These are phyloP conservation scores for Helicoverpa zea DNA, from an alignment of 1,140 invertebrate genomes.

Conservation along the genomic window DNA sequence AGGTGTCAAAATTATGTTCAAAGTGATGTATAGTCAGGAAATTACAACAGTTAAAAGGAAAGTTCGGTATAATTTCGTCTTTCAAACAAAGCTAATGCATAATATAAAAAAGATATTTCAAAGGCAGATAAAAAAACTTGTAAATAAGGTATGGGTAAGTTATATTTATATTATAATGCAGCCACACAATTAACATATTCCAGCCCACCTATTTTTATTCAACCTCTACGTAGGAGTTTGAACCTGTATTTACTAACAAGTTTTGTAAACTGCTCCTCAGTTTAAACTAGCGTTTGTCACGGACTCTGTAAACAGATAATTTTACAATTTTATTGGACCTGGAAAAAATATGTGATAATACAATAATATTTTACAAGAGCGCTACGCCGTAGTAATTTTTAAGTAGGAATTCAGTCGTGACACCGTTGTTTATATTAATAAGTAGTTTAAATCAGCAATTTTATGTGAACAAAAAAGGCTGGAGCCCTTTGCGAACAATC, in stretches of 20 bases:
- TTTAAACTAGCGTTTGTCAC: conserved; percentile 11
- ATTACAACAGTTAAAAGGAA: neutral
- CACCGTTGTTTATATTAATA: conserved; percentile 5
- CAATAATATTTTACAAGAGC: neutral
- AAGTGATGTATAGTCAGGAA: neutral
- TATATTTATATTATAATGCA: neutral
- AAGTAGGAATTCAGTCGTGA: conserved; percentile 4
- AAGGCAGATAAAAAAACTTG: no score
- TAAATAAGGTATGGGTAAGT: neutral
- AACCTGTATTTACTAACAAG: conserved; percentile 29
- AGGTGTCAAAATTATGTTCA: neutral
- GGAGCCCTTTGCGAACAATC: neutral
- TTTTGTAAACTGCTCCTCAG: conserved; percentile 17
- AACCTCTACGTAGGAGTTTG: conserved; percentile 5
- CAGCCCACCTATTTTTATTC: conserved; percentile 10
- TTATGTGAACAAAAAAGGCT: conserved; percentile 1
- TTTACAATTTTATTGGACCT: conserved; percentile 23
- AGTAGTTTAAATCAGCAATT: neutral
- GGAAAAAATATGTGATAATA: conserved; percentile 1
- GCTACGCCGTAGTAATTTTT: conserved; percentile 35
- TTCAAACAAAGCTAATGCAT: neutral
- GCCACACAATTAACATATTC: conserved; percentile 28
- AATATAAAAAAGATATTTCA: no score
- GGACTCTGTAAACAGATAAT: conserved; percentile 22
- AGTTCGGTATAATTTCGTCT: neutral